Evolutionary conservation across 2,888 invertebrate genomes (phyloP).

Genomic region (Chrysina gloriosa): DNA sequence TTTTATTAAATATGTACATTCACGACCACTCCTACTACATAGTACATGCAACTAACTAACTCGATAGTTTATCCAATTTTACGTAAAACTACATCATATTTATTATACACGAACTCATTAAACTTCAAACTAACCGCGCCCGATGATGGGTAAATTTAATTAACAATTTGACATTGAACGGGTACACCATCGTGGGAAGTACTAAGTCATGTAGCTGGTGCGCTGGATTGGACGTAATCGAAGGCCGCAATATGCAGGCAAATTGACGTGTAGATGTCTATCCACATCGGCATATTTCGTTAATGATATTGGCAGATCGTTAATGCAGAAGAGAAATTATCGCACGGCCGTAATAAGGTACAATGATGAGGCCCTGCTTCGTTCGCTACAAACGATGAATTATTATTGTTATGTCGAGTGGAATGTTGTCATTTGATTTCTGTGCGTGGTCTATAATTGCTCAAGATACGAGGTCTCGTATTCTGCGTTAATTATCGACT

Average conservation of each 20-base stretch:
- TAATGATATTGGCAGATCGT: conserved; percentile 5
- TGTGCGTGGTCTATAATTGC: too few relatives aligned
- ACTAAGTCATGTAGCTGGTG: neutral
- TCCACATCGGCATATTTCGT: neutral
- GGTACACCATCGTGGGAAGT: neutral
- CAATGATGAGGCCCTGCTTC: neutral
- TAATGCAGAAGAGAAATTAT: conserved; percentile 7
- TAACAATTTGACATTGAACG: conserved; percentile 10
- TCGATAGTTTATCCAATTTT: neutral
- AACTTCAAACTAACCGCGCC: conserved; percentile 4
- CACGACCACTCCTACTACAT: neutral
- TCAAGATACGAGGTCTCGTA: too few relatives aligned
- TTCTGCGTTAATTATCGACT: too few relatives aligned
- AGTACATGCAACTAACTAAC: neutral
- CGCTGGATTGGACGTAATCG: neutral
- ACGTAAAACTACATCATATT: neutral
- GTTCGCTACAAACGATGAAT: too few relatives aligned
- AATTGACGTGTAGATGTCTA: conserved; percentile 13
- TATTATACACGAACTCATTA: neutral
- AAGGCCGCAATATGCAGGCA: neutral
- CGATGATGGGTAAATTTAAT: neutral
- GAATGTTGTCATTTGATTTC: too few relatives aligned
- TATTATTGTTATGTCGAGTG: too few relatives aligned
- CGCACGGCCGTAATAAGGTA: neutral
- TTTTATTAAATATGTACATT: too few relatives aligned